Percentiles rank a stretch among this genome's conserved stretches.
These are phyloP conservation scores for Brachirus orientalis DNA, from an alignment of 2,113 vertebrate genomes.

Conservation along the genomic window DNA sequence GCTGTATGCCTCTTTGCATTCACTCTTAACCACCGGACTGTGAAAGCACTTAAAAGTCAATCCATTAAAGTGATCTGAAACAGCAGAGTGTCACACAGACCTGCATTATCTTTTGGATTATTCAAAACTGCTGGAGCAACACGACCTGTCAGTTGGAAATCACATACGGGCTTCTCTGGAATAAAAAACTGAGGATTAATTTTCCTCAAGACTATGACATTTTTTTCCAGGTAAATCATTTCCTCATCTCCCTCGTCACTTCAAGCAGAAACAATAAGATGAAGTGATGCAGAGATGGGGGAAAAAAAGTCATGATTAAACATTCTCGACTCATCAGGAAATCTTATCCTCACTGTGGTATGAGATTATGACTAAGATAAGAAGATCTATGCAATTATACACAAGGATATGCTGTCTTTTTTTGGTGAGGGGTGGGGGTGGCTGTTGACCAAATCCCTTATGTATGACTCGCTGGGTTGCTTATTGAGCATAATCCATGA, in stretches of 20 bases:
- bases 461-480: conserved; percentile 48
- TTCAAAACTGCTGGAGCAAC: conserved; percentile 52
- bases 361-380: conserved; percentile 59
- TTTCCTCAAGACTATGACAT: conserved; percentile 30
- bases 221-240: conserved; percentile 24
- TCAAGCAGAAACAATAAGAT: conserved; percentile 8
- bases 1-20: conserved; percentile 33
- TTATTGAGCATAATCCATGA: conserved; percentile 64
- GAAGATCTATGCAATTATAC: conserved; percentile 63
- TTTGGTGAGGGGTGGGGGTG: background rate
- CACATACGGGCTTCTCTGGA: conserved; percentile 27
- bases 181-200: conserved; percentile 64
- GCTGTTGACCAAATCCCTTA: conserved; percentile 62
- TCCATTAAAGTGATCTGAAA: conserved; percentile 60
- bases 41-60: conserved; percentile 60
- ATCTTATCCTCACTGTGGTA: conserved; percentile 40
- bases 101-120: conserved; percentile 63
- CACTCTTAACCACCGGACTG: conserved; percentile 35
- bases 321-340: conserved; percentile 48
- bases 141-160: conserved; percentile 44
- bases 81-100: conserved; percentile 57
- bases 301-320: conserved; percentile 28
- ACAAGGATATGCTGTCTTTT: conserved; percentile 33
- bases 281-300: conserved; percentile 42
- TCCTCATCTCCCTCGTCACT: background rate